Base-by-base conservation (phyloP, 2,113 vertebrate species). In the Chaenogobius annularis region DNA sequence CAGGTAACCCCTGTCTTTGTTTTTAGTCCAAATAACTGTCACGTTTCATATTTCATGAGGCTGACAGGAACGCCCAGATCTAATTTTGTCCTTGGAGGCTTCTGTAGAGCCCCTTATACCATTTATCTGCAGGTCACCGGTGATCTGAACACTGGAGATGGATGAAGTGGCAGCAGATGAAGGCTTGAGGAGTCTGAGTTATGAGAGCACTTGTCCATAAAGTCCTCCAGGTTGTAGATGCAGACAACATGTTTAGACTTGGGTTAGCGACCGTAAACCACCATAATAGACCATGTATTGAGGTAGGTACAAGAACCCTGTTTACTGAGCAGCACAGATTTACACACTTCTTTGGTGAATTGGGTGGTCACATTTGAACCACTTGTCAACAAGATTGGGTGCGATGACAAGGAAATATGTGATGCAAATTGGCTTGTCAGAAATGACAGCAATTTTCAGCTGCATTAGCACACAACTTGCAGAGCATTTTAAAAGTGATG, bases 61-160 rank as follows among this genome's bases (percentile, higher is more conserved):
- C 74, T 90, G 89, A 88, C 90, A 83, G 83, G 90, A 90, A 88
- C 83, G 80, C 76, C 89, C 83, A 67, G 69, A 88, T 91, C 83
- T 87, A 83, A 91, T 91, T 90, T 88, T 87, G 88, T 88, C 92
- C 90, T 91, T 90, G 88, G 87, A 88, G 86, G 86, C 79, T 82
- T 75, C 72, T 15, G 20, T 85, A 80, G 87, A 75, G 81, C 80
- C 80, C 80, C 74, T 73, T 83, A 72, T 5, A 40, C 69, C 35
- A 91, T 91, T 89, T 88, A 90, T 92, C 88, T 84, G 68, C 75
- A 73, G 90, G 89, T 93, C 91, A 92, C 77, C 80, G 31, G 63
- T 72, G 9, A 81, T 73, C 83, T 89, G 52, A 62, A 64, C 47
- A 64, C 73, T 83, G 68, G 81, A 87, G 86, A 90, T 79, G 77